A percentile compares a stretch with the other conserved stretches of the same genome.
Conservation (phyloP, 1,140 invertebrate species). For the Drosophila bocqueti region DNA sequence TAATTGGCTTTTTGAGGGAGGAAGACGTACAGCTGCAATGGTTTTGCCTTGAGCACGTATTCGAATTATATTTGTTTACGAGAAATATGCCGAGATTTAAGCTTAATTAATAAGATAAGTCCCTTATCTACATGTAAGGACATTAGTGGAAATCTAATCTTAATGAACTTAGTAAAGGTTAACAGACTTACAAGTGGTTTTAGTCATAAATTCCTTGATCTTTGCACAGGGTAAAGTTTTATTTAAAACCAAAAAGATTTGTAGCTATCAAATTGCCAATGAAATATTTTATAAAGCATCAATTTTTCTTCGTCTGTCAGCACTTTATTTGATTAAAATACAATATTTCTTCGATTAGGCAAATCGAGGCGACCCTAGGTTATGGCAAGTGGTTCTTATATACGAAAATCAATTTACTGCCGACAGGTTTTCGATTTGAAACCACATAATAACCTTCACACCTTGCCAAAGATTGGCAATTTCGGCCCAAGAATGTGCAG, state of each 20-base stretch:
- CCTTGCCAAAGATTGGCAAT: background rate
- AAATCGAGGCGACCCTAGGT: background rate
- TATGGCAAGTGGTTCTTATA: background rate
- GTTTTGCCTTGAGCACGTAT: background rate
- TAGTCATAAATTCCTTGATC: no score
- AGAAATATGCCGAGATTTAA: background rate
- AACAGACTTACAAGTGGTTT: background rate
- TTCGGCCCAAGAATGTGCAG: slow-evolving; percentile 11
- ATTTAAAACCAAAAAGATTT: no score
- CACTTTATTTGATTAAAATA: slow-evolving; percentile 12
- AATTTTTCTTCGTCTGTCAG: background rate
- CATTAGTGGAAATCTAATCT: background rate
- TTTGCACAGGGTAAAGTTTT: background rate
- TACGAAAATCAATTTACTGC: slow-evolving; percentile 3
- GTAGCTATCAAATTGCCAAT: background rate
- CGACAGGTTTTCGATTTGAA: background rate
- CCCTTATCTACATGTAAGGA: background rate
- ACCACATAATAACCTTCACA: slow-evolving; percentile 9
- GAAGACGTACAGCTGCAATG: background rate
- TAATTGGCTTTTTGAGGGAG: slow-evolving; percentile 30
- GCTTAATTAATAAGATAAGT: slow-evolving; percentile 1
- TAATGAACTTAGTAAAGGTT: background rate
- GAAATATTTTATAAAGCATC: background rate
- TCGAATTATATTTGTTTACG: slow-evolving; percentile 6
- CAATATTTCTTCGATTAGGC: background rate